These are phyloP conservation scores for Lagopus leucura DNA, from an alignment of 2,113 vertebrate species.

Conservation along the genomic window DNA sequence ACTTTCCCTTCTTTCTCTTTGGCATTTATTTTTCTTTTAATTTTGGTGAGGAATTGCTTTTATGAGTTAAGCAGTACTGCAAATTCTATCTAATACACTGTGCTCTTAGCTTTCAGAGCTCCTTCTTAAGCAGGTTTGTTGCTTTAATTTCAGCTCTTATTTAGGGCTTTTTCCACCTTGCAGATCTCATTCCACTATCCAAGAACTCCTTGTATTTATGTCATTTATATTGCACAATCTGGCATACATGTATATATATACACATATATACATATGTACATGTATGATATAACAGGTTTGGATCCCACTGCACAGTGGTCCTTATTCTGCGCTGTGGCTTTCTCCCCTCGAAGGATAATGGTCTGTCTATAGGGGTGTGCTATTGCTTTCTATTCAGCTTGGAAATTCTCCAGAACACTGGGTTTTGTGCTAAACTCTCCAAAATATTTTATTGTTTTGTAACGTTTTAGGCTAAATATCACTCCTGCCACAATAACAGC, in stretches of 20 bases:
- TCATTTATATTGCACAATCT: not conserved
- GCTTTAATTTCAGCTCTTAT: not conserved
- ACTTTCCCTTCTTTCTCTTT: rapidly evolving
- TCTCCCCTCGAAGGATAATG: not conserved
- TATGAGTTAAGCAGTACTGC: not conserved
- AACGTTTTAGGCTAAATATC: not conserved
- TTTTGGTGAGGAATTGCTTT: not conserved
- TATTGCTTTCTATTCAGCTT: not conserved
- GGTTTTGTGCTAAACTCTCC: not conserved
- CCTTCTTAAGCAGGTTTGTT: not conserved
- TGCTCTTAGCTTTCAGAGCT: not conserved
- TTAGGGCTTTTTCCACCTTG: not conserved
- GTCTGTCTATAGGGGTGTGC: rapidly evolving
- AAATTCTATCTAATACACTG: not conserved
- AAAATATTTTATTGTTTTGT: not conserved
- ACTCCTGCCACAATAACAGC: not conserved
- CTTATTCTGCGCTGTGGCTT: not conserved
- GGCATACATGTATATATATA: not conserved
- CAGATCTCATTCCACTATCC: not conserved
- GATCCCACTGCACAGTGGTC: not conserved
- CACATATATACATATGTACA: no score
- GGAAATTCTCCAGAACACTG: not conserved
- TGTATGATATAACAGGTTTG: not conserved
- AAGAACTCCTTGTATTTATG: not conserved
- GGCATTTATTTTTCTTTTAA: not conserved